A percentile compares a stretch with the other conserved stretches of the same genome.
These are phyloP conservation scores for Mugil cephalus DNA, from an alignment of 2,113 vertebrate genomes.

Conservation along the genomic window DNA sequence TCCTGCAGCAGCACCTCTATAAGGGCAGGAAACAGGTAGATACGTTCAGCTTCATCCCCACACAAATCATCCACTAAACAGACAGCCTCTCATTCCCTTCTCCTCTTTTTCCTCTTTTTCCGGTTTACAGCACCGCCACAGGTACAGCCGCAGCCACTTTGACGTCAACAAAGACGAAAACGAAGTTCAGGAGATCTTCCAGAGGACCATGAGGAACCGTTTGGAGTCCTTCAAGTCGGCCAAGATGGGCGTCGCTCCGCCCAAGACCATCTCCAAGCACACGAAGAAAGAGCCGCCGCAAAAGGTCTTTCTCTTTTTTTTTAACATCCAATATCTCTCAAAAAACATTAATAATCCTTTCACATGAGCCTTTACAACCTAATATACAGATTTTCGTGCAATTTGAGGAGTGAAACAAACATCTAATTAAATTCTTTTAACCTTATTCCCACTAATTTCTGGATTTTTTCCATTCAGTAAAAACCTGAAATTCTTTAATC, in stretches of 20 bases:
- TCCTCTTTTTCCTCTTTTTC: neutral
- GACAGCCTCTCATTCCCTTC: too few species aligned
- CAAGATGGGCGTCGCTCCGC: conserved; percentile 89
- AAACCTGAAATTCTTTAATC: too few species aligned
- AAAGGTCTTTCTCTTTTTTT: too few species aligned
- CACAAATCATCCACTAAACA: too few species aligned
- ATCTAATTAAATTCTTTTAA: too few species aligned
- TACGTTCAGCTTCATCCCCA: neutral
- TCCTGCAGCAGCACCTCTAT: conserved; percentile 94
- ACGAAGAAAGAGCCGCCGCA: conserved; percentile 88
- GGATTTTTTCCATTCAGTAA: too few species aligned
- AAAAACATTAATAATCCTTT: too few species aligned
- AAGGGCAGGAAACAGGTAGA: conserved; percentile 92
- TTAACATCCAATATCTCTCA: too few species aligned
- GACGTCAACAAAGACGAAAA: conserved; percentile 85
- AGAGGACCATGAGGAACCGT: conserved; percentile 95
- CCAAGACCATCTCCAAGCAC: conserved; percentile 89
- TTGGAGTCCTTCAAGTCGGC: conserved; percentile 95
- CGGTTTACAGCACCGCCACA: conserved; percentile 87
- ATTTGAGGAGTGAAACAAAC: too few species aligned
- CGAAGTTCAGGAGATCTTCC: conserved; percentile 97
- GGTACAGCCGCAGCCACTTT: conserved; percentile 92
- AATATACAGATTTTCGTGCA: too few species aligned
- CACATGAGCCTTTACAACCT: neutral
- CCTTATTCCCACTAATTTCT: too few species aligned